Conservation (phyloP, 2,113 vertebrate species). For the Nymphicus hollandicus region DNA sequence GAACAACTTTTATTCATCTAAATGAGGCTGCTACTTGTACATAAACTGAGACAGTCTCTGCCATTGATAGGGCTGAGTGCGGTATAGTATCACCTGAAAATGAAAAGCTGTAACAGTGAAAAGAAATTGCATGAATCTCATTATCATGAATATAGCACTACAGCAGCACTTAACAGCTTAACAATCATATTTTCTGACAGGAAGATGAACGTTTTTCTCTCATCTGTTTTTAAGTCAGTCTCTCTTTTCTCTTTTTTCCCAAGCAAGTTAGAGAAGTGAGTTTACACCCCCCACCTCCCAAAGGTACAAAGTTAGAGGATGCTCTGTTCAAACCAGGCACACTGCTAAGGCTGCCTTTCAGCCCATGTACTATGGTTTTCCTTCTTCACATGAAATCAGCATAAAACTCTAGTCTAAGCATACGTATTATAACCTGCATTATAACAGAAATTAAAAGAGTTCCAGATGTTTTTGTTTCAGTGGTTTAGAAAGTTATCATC, state of each 20-base stretch:
- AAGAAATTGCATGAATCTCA: slow-evolving; percentile 43
- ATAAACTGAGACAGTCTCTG: background rate
- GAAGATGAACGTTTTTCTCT: background rate
- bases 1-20: background rate
- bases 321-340: background rate
- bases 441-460: background rate
- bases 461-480: background rate
- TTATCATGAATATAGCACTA: slow-evolving; percentile 21
- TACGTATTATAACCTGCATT: background rate
- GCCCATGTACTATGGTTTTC: background rate
- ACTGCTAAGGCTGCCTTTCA: background rate
- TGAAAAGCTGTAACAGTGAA: background rate
- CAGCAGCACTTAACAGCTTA: background rate
- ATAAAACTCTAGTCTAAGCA: background rate
- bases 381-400: background rate
- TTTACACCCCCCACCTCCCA: fast-evolving
- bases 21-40: background rate
- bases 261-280: background rate
- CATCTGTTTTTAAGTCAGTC: background rate
- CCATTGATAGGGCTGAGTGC: slow-evolving; percentile 3
- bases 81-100: background rate
- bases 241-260: background rate
- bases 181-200: background rate
- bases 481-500: background rate
- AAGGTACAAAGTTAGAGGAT: background rate